phyloP scores from a whole-genome alignment of 30 jellyfish, hydroid and myxozoan genomes.

The Morbakka virulenta region DNA sequence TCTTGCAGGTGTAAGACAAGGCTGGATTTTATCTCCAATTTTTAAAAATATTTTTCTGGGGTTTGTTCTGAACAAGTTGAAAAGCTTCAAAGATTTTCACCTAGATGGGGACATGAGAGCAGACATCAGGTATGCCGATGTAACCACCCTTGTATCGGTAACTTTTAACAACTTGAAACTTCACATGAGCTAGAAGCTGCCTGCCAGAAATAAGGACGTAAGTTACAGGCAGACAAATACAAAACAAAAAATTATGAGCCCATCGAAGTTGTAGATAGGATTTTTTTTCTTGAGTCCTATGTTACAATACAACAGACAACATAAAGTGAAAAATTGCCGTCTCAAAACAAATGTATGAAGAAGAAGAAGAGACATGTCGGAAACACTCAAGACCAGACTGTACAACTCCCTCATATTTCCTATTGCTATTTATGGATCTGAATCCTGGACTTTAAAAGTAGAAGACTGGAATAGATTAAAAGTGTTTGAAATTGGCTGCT shows the following conservation, averaged over 20 bases:
- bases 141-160: slow-evolving; percentile 21
- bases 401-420: slow-evolving; percentile 35
- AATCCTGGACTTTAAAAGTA: slow-evolving; percentile 41
- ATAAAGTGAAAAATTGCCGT: slow-evolving; percentile 17
- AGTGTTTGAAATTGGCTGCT: too few species aligned
- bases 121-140: slow-evolving; percentile 53
- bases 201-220: slow-evolving; percentile 36
- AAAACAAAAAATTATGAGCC: slow-evolving; percentile 18
- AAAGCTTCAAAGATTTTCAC: not conserved
- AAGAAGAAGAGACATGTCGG: not conserved
- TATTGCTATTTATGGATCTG: slow-evolving; percentile 41
- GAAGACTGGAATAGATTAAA: too few species aligned
- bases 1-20: slow-evolving; percentile 49
- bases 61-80: slow-evolving; percentile 35
- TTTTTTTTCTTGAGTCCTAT: slow-evolving; percentile 28
- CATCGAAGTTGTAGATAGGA: slow-evolving; percentile 34
- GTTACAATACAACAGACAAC: slow-evolving; percentile 15
- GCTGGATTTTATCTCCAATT: slow-evolving; percentile 47
- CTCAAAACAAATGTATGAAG: slow-evolving; percentile 13
- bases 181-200: slow-evolving; percentile 28
- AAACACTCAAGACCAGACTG: slow-evolving; percentile 4
- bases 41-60: slow-evolving; percentile 39
- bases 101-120: slow-evolving; percentile 4
- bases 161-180: slow-evolving; percentile 14
- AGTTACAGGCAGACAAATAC: slow-evolving; percentile 27